Percentiles rank a stretch among this genome's conserved stretches.
Conservation (phyloP, 2,113 vertebrate genomes). For the Lepisosteus oculatus region DNA sequence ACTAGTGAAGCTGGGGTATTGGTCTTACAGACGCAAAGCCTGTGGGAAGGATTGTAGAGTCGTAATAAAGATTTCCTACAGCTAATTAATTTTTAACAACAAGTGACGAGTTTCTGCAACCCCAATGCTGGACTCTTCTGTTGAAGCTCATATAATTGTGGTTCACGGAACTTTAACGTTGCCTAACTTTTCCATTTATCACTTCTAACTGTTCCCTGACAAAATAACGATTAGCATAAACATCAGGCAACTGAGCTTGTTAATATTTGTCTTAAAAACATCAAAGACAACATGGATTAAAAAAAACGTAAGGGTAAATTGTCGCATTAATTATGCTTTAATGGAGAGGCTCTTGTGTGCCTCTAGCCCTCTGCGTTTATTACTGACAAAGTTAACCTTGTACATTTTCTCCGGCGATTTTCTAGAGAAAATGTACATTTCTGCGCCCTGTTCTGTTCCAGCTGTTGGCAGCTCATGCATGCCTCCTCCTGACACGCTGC, state of each 20-base stretch:
- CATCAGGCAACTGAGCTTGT: conserved; percentile 29
- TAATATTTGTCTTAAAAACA: conserved; percentile 30
- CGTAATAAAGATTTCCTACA: too few species aligned
- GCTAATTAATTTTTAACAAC: too few species aligned
- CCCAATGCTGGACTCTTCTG: too few species aligned
- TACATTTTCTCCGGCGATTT: neutral
- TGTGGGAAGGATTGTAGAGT: too few species aligned
- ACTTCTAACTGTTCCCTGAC: conserved; percentile 15
- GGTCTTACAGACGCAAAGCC: too few species aligned
- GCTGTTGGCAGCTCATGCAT: neutral
- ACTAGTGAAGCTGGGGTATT: too few species aligned
- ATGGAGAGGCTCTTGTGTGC: conserved; percentile 16
- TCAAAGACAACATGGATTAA: conserved; percentile 25
- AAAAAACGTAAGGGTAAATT: conserved; percentile 23
- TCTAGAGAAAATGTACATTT: neutral
- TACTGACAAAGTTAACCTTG: conserved; percentile 17
- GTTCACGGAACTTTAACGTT: too few species aligned
- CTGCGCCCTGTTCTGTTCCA: neutral
- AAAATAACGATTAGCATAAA: conserved; percentile 20
- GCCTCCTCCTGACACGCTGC: neutral
- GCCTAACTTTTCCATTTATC: too few species aligned
- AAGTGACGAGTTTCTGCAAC: too few species aligned
- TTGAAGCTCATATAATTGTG: too few species aligned
- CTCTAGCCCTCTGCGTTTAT: conserved; percentile 6
- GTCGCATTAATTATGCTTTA: conserved; percentile 29